These are phyloP conservation scores for Anneissia japonica DNA, from an alignment of 35 echinoderm and acorn worm species.

Conservation along the genomic window DNA sequence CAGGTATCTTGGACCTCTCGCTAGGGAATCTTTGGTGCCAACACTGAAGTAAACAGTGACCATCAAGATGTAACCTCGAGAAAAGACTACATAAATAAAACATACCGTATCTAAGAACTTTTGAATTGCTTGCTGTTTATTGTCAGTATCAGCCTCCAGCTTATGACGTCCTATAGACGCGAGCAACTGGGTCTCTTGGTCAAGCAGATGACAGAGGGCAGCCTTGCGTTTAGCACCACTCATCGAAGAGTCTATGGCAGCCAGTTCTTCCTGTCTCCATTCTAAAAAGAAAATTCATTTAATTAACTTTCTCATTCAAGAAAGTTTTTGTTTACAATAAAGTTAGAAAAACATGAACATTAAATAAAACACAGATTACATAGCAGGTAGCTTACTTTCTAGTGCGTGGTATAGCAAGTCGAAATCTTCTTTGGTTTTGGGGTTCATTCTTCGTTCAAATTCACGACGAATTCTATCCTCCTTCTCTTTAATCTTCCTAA, in stretches of 20 bases:
- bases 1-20: no score
- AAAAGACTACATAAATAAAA: no score
- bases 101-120: slow-evolving; percentile 92
- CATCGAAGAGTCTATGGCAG: slow-evolving; percentile 54
- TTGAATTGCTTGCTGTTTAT: slow-evolving; percentile 81
- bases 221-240: slow-evolving; percentile 84
- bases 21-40: no score
- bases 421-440: slow-evolving; percentile 91
- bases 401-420: slow-evolving; percentile 94
- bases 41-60: no score
- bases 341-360: background rate
- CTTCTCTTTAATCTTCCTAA: slow-evolving; percentile 96
- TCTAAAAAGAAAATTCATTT: slow-evolving; percentile 26
- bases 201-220: slow-evolving; percentile 89
- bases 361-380: background rate
- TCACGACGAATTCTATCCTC: slow-evolving; percentile 85
- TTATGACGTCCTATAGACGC: slow-evolving; percentile 92
- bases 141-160: slow-evolving; percentile 67
- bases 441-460: slow-evolving; percentile 97
- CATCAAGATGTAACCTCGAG: no score
- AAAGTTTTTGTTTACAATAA: background rate
- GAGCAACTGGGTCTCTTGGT: slow-evolving; percentile 96
- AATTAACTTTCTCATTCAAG: background rate
- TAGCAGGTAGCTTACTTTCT: slow-evolving; percentile 99
- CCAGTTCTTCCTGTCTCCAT: slow-evolving; percentile 87